Conservation (phyloP, 2,888 invertebrate species). For the Furcula furcula region DNA sequence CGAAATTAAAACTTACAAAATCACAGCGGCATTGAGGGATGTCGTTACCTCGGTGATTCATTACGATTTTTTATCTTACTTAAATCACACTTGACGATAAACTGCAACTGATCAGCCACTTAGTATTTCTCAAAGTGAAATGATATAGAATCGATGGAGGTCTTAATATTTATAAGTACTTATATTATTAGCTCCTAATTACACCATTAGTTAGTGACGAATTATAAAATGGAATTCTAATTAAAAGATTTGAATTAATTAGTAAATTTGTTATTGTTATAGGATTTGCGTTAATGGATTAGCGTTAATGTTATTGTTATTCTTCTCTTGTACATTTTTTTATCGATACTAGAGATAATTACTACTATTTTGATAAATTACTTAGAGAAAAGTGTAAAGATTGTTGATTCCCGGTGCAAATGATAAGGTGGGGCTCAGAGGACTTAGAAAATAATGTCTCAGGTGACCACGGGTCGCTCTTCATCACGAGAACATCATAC, state of each 20-base stretch:
- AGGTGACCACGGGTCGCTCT: too few species aligned
- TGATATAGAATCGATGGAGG: neutral
- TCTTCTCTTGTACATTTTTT: too few species aligned
- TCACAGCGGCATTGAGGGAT: conserved; percentile 16
- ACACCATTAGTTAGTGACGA: neutral
- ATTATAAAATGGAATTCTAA: too few species aligned
- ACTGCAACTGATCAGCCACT: neutral
- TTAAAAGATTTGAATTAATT: neutral
- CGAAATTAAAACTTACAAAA: conserved; percentile 16
- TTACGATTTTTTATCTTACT: neutral
- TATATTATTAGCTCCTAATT: neutral
- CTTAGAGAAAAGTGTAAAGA: too few species aligned
- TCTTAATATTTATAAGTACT: neutral
- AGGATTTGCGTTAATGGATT: neutral
- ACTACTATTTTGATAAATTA: too few species aligned
- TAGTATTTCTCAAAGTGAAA: neutral
- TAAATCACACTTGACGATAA: neutral
- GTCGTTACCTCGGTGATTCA: conserved; percentile 4
- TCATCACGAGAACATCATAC: too few species aligned
- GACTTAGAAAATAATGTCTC: too few species aligned
- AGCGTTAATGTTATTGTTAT: neutral
- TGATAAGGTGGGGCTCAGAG: too few species aligned
- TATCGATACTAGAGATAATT: too few species aligned
- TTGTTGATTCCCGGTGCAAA: too few species aligned
- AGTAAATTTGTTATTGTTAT: neutral